These are phyloP conservation scores for Lysandra coridon DNA, from an alignment of 2,888 invertebrate genomes.

Conservation along the genomic window DNA sequence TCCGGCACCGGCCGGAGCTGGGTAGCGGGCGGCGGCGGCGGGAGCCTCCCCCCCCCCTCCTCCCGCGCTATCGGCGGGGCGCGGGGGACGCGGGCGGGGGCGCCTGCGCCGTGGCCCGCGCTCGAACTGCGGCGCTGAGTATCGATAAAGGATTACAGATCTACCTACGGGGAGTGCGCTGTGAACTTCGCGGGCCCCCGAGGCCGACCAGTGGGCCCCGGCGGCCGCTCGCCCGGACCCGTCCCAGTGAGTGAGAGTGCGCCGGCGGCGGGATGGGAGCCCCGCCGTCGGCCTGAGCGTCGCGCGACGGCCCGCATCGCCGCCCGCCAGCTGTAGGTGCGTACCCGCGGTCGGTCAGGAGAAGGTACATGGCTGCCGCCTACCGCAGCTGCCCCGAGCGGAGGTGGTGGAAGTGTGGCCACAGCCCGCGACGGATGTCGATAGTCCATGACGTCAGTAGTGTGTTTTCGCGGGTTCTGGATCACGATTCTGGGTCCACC, in stretches of 20 bases:
- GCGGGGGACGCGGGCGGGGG: conserved; percentile 21
- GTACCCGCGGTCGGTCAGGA: neutral
- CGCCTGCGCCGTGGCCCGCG: conserved; percentile 34
- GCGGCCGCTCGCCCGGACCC: conserved; percentile 15
- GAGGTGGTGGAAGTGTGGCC: neutral
- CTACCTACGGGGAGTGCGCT: neutral
- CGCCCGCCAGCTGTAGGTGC: conserved; percentile 37
- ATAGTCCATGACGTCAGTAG: too few relatives aligned
- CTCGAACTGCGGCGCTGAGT: conserved; percentile 28
- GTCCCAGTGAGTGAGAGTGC: conserved; percentile 36
- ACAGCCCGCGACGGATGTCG: neutral
- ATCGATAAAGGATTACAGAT: conserved; percentile 27
- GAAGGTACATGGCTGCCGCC: neutral
- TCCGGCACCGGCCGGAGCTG: neutral
- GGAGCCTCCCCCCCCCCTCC: neutral
- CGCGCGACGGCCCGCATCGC: conserved; percentile 35
- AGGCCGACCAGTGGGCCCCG: conserved; percentile 11
- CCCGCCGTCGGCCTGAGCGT: conserved; percentile 35
- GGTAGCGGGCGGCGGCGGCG: neutral
- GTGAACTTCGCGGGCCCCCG: conserved; percentile 19
- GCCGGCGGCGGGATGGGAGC: conserved; percentile 37
- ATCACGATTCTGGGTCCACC: too few relatives aligned
- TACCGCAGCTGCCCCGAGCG: neutral
- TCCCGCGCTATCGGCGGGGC: neutral
- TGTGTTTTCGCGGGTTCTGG: too few relatives aligned